Conservation (phyloP, 2,888 invertebrate genomes). For the Corythucha ciliata region DNA sequence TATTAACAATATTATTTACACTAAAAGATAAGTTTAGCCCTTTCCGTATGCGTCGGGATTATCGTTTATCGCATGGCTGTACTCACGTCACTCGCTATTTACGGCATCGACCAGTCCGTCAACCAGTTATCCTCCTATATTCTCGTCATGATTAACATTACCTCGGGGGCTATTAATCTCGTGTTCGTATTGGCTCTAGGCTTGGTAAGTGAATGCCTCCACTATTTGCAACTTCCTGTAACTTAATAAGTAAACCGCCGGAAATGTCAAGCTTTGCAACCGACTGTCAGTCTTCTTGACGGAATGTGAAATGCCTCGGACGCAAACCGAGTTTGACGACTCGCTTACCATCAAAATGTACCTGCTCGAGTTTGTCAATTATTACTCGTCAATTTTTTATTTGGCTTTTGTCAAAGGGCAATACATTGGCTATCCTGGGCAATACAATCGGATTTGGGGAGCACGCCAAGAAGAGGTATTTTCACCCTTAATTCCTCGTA, state of each 20-base stretch:
- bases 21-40: slow-evolving; percentile 69
- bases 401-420: slow-evolving; percentile 86
- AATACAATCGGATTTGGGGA: slow-evolving; percentile 65
- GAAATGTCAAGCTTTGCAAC: slow-evolving; percentile 52
- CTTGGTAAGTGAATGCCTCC: slow-evolving; percentile 51
- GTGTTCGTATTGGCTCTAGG: slow-evolving; percentile 83
- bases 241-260: not conserved
- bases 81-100: slow-evolving; percentile 56
- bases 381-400: slow-evolving; percentile 93
- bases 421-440: slow-evolving; percentile 72
- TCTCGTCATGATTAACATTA: slow-evolving; percentile 76
- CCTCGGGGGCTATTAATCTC: slow-evolving; percentile 87
- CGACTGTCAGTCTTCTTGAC: slow-evolving; percentile 78
- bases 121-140: slow-evolving; percentile 61
- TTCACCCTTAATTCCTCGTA: not conserved
- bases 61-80: slow-evolving; percentile 85
- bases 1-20: too few relatives aligned
- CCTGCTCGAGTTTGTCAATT: slow-evolving; percentile 89
- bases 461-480: slow-evolving; percentile 77
- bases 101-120: slow-evolving; percentile 43
- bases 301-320: slow-evolving; percentile 75
- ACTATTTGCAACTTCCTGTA: not conserved
- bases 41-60: slow-evolving; percentile 85
- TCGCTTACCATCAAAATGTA: slow-evolving; percentile 91
- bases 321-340: slow-evolving; percentile 93